Base-by-base conservation (phyloP, 2,797 vertebrate species). In the Lithobates pipiens region DNA sequence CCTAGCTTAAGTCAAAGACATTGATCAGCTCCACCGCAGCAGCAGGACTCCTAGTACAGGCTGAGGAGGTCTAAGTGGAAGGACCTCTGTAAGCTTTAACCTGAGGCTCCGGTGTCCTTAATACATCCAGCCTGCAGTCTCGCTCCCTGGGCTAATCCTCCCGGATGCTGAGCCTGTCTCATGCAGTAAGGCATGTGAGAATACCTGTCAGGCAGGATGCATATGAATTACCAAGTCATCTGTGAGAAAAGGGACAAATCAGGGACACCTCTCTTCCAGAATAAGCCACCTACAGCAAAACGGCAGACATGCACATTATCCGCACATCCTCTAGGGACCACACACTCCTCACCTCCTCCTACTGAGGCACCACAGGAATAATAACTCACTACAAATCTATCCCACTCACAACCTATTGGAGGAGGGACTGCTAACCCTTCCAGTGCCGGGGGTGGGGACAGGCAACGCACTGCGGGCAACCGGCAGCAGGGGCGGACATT, bases 1-100 rank as follows among this genome's bases (percentile, higher is more conserved):
- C 21, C 54, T 61, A 61, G 54, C 21, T 18, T n/a, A 61, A 54
- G 54, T 61, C 50, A 54, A 75, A 90, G 88, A 73, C 90, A 91
- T 91, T 89, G 88, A 92, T 91, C 88, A 84, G 87, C 75, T 63
- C 73, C 61, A 76, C 82, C 76, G 82, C 88, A 82, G 86, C 15
- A 54, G 54, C 36, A 18, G 86, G 39, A 39, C 74, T 71, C 42
- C 75, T 42, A 67, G 71, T 75, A 77, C 32, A 42, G 81, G 72
- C n/a, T 34, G 65, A 29, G 77, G 61, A 61, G 54, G 54, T 61
- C 54, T 77, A 84, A 73, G 25, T 63, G 74, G 32, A 73, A 50
- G 23, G 71, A 76, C 71, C 84, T 78, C 23, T 9, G 18, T 16
- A 16, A 54, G 50, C 18, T 61, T 18, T 61, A 61, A 61, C 54